A percentile compares a stretch with the other conserved stretches of the same genome.
Evolutionary conservation across 2,888 invertebrate genomes (phyloP).

Genomic region (Netelia fuscicornis): DNA sequence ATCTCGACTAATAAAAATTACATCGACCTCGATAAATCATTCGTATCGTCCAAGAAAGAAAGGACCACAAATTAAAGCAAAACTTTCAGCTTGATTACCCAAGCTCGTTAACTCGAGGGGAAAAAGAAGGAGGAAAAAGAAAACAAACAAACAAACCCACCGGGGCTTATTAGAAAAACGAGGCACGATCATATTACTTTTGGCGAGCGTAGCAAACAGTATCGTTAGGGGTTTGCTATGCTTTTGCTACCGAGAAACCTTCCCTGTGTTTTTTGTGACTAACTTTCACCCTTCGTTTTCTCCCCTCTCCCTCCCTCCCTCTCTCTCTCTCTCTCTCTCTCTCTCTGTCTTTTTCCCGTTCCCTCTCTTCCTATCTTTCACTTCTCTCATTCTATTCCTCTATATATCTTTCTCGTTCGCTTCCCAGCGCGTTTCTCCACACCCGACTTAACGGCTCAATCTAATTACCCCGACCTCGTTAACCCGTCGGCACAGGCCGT

Average conservation of each 20-base stretch:
- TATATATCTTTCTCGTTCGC: background rate
- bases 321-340: background rate
- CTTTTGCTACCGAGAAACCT: background rate
- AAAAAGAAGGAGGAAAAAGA: background rate
- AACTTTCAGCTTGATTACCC: conserved; percentile 1
- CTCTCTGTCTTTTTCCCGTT: no score
- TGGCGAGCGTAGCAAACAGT: conserved; percentile 26
- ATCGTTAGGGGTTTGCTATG: conserved; percentile 31
- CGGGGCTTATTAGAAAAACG: conserved; percentile 27
- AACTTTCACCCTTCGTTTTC: conserved; percentile 21
- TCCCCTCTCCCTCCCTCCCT: background rate
- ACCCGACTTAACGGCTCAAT: conserved; percentile 61
- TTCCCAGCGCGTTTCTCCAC: conserved; percentile 14
- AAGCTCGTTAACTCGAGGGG: background rate
- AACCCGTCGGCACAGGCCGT: conserved; percentile 45
- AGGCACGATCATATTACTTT: conserved; percentile 40
- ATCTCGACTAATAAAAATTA: no score
- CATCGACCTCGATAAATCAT: background rate
- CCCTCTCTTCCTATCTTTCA: background rate
- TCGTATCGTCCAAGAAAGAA: background rate
- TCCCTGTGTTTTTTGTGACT: background rate
- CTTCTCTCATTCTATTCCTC: background rate
- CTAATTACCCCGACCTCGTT: conserved; percentile 65
- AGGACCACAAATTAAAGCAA: background rate
- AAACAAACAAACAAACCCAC: background rate